Evolutionary conservation across 2,113 vertebrate genomes (phyloP).

Genomic region (Ascaphus truei): DNA sequence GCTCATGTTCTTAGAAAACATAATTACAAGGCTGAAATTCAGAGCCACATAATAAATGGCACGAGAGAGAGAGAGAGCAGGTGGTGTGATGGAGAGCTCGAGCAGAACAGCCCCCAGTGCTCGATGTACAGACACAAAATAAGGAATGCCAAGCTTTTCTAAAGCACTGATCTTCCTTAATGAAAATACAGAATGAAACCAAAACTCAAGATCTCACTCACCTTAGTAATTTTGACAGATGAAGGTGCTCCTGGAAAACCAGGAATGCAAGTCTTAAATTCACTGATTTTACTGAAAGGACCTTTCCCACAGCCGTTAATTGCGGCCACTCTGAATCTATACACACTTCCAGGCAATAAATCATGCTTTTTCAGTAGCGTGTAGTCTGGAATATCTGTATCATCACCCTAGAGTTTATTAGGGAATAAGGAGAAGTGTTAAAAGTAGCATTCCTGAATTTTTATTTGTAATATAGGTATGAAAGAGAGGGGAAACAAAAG

Average conservation of each 20-base stretch:
- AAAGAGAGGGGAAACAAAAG: conserved; percentile 25
- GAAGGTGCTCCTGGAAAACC: conserved; percentile 96
- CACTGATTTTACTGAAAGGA: conserved; percentile 85
- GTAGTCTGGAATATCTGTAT: conserved; percentile 70
- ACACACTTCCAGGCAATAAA: conserved; percentile 80
- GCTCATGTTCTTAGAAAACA: no score
- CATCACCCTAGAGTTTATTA: conserved; percentile 67
- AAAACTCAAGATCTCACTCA: conserved; percentile 46
- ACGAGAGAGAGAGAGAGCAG: no score
- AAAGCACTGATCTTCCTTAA: not conserved
- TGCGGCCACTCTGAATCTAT: conserved; percentile 89
- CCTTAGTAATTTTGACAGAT: conserved; percentile 93
- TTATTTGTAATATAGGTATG: no score
- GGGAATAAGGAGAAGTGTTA: no score
- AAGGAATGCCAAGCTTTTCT: not conserved
- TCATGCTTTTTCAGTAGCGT: conserved; percentile 76
- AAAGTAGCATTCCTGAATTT: no score
- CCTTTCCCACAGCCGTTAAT: conserved; percentile 86
- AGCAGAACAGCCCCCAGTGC: no score
- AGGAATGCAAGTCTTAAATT: conserved; percentile 95
- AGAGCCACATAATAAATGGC: no score
- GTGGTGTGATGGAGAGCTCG: no score
- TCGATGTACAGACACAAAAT: no score
- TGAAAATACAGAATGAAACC: not conserved
- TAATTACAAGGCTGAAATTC: no score